phyloP scores from a whole-genome alignment of 1,140 invertebrate genomes.

The Solenopsis invicta region DNA sequence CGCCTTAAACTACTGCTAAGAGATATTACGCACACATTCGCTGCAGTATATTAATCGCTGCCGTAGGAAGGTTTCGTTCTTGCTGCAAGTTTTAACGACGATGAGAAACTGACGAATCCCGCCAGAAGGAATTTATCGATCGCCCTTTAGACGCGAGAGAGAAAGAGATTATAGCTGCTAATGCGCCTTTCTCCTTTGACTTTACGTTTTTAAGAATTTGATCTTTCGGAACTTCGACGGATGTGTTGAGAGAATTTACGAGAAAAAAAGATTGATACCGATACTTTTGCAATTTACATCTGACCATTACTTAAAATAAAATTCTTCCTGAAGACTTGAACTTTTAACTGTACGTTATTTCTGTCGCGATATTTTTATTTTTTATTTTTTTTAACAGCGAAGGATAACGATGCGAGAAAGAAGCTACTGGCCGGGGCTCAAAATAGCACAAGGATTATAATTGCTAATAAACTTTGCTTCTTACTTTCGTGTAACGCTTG shows the following conservation, averaged over 20 bases:
- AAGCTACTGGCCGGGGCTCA: not conserved
- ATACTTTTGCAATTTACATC: not conserved
- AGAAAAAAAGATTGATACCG: not conserved
- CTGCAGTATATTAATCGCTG: conserved; percentile 27
- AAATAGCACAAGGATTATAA: conserved; percentile 21
- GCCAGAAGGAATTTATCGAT: conserved; percentile 37
- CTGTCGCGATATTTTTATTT: not conserved
- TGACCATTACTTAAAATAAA: not conserved
- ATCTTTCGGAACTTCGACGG: conserved; percentile 20
- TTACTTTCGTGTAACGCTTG: not conserved
- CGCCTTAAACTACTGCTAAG: conserved; percentile 24
- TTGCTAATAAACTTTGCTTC: conserved; percentile 31
- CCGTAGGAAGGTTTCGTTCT: not conserved
- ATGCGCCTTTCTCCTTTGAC: not conserved
- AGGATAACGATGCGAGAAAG: not conserved
- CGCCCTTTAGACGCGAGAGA: not conserved
- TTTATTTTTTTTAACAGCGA: not conserved
- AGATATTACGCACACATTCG: conserved; percentile 19
- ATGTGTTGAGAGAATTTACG: not conserved
- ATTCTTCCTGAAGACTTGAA: not conserved
- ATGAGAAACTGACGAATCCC: conserved; percentile 1
- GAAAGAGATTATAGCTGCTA: conserved; percentile 21
- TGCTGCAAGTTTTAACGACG: conserved; percentile 1
- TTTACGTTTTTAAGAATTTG: not conserved
- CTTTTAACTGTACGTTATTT: not conserved